Conservation (phyloP, 2,797 vertebrate species). For the Pangasius larnaudii region DNA sequence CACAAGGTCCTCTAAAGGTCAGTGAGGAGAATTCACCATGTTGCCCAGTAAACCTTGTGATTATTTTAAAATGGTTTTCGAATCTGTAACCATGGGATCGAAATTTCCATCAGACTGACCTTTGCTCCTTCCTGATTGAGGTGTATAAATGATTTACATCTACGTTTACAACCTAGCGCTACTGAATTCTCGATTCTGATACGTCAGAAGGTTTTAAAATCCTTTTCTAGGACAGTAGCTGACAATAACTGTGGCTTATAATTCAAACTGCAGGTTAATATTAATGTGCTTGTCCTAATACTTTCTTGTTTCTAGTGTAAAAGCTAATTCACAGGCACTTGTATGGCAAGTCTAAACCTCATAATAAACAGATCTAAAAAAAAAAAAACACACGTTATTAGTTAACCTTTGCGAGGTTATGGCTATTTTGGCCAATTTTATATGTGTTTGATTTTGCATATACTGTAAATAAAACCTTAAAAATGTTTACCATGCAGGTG, state of each 20-base stretch:
- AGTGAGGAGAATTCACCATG: background rate
- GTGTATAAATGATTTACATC: background rate
- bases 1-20: background rate
- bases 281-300: background rate
- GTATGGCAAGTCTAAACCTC: background rate
- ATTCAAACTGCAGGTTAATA: background rate
- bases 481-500: no score
- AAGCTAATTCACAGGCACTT: background rate
- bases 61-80: background rate
- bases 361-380: background rate
- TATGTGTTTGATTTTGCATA: no score
- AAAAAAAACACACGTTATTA: background rate
- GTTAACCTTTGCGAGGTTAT: no score
- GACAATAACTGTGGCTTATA: background rate
- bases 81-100: background rate
- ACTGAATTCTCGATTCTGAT: background rate
- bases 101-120: background rate
- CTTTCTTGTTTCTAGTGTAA: background rate
- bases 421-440: no score
- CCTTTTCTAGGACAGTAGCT: background rate
- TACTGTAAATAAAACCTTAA: no score
- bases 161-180: background rate
- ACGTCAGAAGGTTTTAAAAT: background rate
- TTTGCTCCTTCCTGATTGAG: background rate
- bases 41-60: background rate